phyloP scores from a whole-genome alignment of 2,888 invertebrate genomes.

The Monopis laevigella region DNA sequence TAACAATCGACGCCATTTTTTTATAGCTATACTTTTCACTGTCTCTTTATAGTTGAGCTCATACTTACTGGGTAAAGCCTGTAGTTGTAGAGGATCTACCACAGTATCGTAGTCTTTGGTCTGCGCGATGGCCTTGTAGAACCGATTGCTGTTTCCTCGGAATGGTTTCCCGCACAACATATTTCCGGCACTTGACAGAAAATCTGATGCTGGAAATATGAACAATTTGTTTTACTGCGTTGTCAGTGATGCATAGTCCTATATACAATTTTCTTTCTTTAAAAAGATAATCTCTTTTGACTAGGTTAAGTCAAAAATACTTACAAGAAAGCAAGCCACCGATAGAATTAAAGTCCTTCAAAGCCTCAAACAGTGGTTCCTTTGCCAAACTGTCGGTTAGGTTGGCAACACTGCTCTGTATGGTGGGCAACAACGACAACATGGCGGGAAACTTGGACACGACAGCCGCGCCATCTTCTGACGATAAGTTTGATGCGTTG shows the following conservation, averaged over 20 bases:
- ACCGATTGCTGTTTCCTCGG: constrained; percentile 34
- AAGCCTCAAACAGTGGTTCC: constrained; percentile 38
- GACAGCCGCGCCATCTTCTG: constrained; percentile 46
- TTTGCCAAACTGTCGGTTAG: constrained; percentile 31
- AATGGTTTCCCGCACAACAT: constrained; percentile 71
- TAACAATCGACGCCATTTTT: too few species aligned
- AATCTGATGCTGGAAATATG: constrained; percentile 38
- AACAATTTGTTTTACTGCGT: too few species aligned
- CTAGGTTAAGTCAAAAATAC: constrained; percentile 22
- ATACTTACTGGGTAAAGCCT: constrained; percentile 60
- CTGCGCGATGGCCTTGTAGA: constrained; percentile 50
- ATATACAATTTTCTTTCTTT: too few species aligned
- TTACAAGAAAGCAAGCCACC: constrained; percentile 38
- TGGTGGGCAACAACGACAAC: constrained; percentile 45
- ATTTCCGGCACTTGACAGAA: constrained; percentile 65
- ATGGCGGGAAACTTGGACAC: constrained; percentile 45
- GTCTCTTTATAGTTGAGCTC: constrained; percentile 24
- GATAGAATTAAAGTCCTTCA: constrained; percentile 34
- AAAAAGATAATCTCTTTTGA: too few species aligned
- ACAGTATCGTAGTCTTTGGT: constrained; percentile 43
- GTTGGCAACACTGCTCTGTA: constrained; percentile 37
- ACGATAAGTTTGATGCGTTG: constrained; percentile 53
- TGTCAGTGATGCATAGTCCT: too few species aligned
- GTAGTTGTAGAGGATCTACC: constrained; percentile 50
- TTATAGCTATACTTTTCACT: too few species aligned